phyloP scores from a whole-genome alignment of 2,113 vertebrate genomes.

The Notechis scutatus region DNA sequence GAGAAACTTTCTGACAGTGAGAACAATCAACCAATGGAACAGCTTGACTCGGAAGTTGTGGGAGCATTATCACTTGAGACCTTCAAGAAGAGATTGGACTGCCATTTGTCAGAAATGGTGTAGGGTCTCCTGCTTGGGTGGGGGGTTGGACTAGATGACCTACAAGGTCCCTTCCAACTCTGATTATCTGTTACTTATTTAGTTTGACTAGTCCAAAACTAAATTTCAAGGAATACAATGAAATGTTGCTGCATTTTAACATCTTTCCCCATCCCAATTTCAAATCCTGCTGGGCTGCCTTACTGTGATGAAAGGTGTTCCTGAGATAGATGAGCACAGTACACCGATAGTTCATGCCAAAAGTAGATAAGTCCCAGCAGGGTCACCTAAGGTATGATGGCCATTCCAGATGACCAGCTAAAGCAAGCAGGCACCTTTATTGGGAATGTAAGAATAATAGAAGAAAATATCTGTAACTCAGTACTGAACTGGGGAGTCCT shows the following conservation, averaged over 20 bases:
- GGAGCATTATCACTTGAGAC: too few relatives aligned
- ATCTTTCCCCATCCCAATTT: neutral
- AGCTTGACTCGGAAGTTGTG: too few relatives aligned
- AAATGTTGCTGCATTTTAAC: neutral
- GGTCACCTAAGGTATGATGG: neutral
- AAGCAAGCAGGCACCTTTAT: neutral
- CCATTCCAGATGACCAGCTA: neutral
- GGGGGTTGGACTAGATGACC: too few relatives aligned
- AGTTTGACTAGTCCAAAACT: too few relatives aligned
- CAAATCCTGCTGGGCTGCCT: neutral
- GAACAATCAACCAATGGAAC: too few relatives aligned
- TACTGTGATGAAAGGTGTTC: neutral
- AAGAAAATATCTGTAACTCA: neutral
- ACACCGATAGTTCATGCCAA: neutral
- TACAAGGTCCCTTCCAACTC: too few relatives aligned
- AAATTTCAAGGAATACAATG: too few relatives aligned
- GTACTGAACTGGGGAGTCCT: neutral
- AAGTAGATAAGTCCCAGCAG: neutral
- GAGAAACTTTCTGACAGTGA: too few relatives aligned
- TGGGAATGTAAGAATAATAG: neutral
- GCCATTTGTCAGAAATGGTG: too few relatives aligned
- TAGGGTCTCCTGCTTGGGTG: too few relatives aligned
- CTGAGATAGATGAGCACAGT: neutral
- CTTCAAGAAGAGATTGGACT: too few relatives aligned
- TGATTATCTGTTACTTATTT: too few relatives aligned